These are phyloP conservation scores for Glaucidium brasilianum DNA, from an alignment of 2,113 vertebrate genomes.

Conservation along the genomic window DNA sequence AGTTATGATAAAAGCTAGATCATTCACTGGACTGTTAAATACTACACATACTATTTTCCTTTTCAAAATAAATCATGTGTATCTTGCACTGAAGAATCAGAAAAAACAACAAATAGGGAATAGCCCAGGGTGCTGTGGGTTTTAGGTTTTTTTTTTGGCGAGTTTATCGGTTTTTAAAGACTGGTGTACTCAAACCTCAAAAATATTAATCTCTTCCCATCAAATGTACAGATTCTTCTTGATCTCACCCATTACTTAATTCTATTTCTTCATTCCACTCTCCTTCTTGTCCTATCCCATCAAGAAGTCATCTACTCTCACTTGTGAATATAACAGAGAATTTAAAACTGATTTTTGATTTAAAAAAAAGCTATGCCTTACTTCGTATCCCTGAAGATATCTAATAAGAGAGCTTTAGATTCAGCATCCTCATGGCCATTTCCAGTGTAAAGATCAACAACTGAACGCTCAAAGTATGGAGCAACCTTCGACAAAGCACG, in stretches of 20 bases:
- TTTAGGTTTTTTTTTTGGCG: no score
- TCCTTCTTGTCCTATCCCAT: neutral
- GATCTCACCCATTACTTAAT: neutral
- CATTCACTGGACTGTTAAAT: neutral
- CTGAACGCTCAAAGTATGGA: slow-evolving; percentile 88
- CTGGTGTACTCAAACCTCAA: neutral
- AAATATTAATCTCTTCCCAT: neutral
- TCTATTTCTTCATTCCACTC: neutral
- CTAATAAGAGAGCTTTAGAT: slow-evolving; percentile 88
- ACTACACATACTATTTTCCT: neutral
- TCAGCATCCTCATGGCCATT: slow-evolving; percentile 81
- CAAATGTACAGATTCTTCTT: neutral
- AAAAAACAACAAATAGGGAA: neutral
- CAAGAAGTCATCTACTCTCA: neutral
- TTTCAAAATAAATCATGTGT: neutral
- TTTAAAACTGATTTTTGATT: neutral
- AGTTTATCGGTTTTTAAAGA: neutral
- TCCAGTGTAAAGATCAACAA: slow-evolving; percentile 93
- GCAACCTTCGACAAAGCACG: slow-evolving; percentile 92
- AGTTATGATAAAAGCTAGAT: neutral
- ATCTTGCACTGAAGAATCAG: neutral
- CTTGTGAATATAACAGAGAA: neutral
- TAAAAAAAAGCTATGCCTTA: slow-evolving; percentile 59
- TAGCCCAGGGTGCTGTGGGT: neutral
- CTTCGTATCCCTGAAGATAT: slow-evolving; percentile 89